Base-by-base conservation (phyloP, 92 coral and sea anemone genomes). In the Anthopleura xanthogrammica region DNA sequence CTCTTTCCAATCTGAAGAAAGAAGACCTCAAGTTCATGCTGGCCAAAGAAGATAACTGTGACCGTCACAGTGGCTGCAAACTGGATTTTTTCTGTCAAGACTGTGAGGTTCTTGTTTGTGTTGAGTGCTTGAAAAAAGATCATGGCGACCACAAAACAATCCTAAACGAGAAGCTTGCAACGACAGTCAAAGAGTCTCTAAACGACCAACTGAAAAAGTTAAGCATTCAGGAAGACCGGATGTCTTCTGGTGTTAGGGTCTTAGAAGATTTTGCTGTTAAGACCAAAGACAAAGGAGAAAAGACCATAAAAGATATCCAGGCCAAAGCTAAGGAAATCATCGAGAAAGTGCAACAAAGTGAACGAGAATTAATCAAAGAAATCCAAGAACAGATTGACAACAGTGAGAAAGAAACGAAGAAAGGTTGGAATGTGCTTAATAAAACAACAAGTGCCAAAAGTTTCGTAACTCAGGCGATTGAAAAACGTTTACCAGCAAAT, bases 11-110 rank as follows among this genome's bases (percentile, higher is more conserved):
- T 54, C 48, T 82, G 52, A n/a, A 48, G 54, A 82, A 71, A 36
- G 79, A 82, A 52, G 66, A 71, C 54, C 39, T 71, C 52, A 54
- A 71, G 56, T 42, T 13, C 56, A 72, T 82, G 78, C 68, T 72
- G 50, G 29, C 52, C 19, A 82, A 48, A 82, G 85, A 82, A 73
- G 48, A 54, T 71, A 4, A 60, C 56, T 82, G 85, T 17, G 23
- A 65, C 41, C 39, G 41, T 39, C 83, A 80, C 62, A 12, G 6
- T 57, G 17, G 52, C n/a, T 56, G 50, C 70, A 65, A 62, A 14
- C 41, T 80, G 39, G 75, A 80, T 23, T 62, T 60, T 24, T 46
- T 56, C 75, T 80, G 83, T 29, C 56, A 65, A 65, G 60, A 60
- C 23, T 79, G 82, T 20, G 82, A 79, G 14, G 20, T 39, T 39